phyloP scores from a whole-genome alignment of 2,113 vertebrate genomes.

The Stegostoma tigrinum region DNA sequence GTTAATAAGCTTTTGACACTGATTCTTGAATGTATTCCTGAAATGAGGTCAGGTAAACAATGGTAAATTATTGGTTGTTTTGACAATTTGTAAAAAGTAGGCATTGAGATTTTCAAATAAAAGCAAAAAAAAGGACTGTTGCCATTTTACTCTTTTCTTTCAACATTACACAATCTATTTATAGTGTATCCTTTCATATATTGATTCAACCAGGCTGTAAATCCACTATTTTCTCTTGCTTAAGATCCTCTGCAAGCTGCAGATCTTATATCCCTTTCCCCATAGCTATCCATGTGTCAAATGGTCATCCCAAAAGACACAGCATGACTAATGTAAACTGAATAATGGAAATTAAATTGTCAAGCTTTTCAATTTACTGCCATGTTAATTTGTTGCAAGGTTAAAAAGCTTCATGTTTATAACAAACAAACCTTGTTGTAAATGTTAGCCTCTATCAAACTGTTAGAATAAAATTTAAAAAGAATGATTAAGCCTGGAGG shows the following conservation, averaged over 20 bases:
- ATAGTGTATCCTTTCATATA: neutral
- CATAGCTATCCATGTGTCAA: neutral
- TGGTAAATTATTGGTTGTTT: neutral
- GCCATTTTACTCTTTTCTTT: neutral
- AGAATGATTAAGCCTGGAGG: neutral
- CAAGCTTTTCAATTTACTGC: slow-evolving; percentile 17
- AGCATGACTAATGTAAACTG: slow-evolving; percentile 22
- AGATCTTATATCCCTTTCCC: neutral
- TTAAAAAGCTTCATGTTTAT: slow-evolving; percentile 2
- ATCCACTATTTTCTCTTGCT: slow-evolving; percentile 5
- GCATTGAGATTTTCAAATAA: neutral
- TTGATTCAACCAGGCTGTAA: neutral
- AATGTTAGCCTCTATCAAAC: neutral
- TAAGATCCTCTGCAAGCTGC: neutral
- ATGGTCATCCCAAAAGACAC: neutral
- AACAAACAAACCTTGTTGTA: neutral
- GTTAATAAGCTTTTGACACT: neutral
- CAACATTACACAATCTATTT: neutral
- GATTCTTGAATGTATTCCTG: neutral
- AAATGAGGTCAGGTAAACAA: neutral
- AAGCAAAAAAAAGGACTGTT: neutral
- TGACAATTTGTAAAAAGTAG: neutral
- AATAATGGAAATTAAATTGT: slow-evolving; percentile 31
- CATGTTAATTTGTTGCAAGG: neutral
- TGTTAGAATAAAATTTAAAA: neutral